Percentiles rank a stretch among this genome's conserved stretches.
These are phyloP conservation scores for Xerus inauris DNA, from an alignment of 2,113 vertebrate species.

Conservation along the genomic window DNA sequence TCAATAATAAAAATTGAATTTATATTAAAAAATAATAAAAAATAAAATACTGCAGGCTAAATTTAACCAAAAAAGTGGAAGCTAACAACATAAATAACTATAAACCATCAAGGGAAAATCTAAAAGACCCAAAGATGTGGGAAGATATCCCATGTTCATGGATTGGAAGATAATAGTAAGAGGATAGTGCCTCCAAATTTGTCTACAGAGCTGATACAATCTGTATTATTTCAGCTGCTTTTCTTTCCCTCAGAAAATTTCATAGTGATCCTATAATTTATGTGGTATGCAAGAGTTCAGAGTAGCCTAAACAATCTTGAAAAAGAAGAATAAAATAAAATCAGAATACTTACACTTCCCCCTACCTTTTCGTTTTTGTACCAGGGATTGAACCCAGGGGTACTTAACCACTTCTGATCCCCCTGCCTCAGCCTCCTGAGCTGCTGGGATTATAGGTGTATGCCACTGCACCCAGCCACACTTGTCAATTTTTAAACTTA, in stretches of 20 bases:
- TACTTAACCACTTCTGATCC: no score
- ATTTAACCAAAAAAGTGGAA: background rate
- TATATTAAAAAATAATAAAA: background rate
- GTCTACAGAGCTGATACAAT: background rate
- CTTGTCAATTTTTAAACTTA: background rate
- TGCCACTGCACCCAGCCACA: background rate
- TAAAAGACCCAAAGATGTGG: background rate
- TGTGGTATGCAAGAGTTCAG: background rate
- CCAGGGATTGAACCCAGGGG: no score
- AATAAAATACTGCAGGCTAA: background rate
- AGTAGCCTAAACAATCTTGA: background rate
- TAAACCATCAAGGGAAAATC: background rate
- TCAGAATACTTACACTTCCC: background rate
- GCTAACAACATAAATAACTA: background rate
- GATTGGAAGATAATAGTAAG: background rate
- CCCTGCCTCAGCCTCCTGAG: no score
- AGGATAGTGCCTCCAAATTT: background rate
- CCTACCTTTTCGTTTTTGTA: no score
- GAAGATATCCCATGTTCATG: background rate
- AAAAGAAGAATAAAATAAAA: constrained; percentile 36
- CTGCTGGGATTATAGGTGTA: no score
- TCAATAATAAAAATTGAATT: constrained; percentile 2
- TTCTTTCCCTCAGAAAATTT: background rate
- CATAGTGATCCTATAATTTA: background rate
- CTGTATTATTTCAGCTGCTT: background rate